Evolutionary conservation across 2,797 vertebrate species (phyloP), one percentile per base, ranked within the genome.

Genomic region (Choloepus didactylus): DNA sequence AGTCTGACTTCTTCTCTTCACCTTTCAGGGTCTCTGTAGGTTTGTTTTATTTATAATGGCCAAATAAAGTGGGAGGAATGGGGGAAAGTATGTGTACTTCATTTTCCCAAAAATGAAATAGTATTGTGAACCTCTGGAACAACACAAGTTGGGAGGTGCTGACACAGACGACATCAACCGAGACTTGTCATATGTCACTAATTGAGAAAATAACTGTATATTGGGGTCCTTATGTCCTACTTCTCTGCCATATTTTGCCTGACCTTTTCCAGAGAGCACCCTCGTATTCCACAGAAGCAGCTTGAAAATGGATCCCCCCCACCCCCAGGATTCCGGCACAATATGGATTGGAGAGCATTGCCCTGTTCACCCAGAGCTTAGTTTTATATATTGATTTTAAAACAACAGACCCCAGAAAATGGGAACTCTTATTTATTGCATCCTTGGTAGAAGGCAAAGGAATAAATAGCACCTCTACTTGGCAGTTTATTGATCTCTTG

Each of bases 401-500:
- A 69, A 77, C 80, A 79, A 44, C 7, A 51, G 31, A 35, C 87
- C 72, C 41, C 10, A 79, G n/a, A 79, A 81, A 79, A 72, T 66
- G 38, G 21, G 18, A 31, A 72, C 35, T 41, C 66, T 80, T 90
- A 79, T 80, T 94, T 80, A 91, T 73, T 72, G 23, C 6, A 64
- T 70, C 79, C 35, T 56, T 84, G 66, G 66, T 91, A 41, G 60
- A 91, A 62, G 72, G 90, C 62, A 85, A 73, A 79, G 64, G 31
- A 77, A 77, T 82, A 95, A 75, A 83, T 56, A 31, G 11, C 75
- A 75, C 11, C 44, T 59, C 49, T 84, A 51, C 44, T 67, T 69
- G 73, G 59, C 9, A 86, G 35, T 89, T 59, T 69, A 90, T 60
- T 87, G 46, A 95, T 87, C 72, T 92, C 62, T 77, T 88, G 25